A percentile compares a stretch with the other conserved stretches of the same genome.
phyloP scores from a whole-genome alignment of 2,797 vertebrate species.

The Decapterus maruadsi region DNA sequence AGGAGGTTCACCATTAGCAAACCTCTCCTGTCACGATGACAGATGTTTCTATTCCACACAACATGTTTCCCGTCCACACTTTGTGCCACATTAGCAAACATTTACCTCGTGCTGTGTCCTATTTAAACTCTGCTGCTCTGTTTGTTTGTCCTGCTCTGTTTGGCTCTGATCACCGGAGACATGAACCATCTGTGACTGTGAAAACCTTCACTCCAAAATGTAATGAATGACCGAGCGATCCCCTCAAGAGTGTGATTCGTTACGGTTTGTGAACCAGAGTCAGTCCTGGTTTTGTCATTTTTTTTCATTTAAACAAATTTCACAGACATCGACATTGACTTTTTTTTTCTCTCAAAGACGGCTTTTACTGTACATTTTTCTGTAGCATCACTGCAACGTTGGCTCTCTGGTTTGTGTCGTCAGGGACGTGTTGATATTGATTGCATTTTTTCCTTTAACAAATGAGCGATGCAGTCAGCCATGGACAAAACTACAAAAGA shows the following conservation, averaged over 20 bases:
- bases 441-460: neutral
- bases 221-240: slow-evolving; percentile 8
- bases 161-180: slow-evolving; percentile 43
- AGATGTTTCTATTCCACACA: neutral
- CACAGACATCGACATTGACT: neutral
- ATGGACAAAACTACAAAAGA: neutral
- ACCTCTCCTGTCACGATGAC: neutral
- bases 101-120: slow-evolving; percentile 1
- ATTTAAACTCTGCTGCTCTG: slow-evolving; percentile 1
- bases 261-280: slow-evolving; percentile 22
- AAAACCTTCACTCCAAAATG: slow-evolving; percentile 14
- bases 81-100: neutral
- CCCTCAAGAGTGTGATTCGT: slow-evolving; percentile 20
- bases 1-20: too few relatives aligned
- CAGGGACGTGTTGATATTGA: neutral
- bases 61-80: neutral
- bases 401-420: neutral
- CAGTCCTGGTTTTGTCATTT: slow-evolving; percentile 6
- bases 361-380: neutral
- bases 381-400: neutral
- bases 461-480: slow-evolving; percentile 7
- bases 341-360: too few relatives aligned
- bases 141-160: slow-evolving; percentile 18
- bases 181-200: slow-evolving; percentile 53
- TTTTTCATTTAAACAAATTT: neutral